Evolutionary conservation across 2,113 vertebrate species (phyloP), one percentile per base, ranked within the genome.

Genomic region (Nematolebias whitei): DNA sequence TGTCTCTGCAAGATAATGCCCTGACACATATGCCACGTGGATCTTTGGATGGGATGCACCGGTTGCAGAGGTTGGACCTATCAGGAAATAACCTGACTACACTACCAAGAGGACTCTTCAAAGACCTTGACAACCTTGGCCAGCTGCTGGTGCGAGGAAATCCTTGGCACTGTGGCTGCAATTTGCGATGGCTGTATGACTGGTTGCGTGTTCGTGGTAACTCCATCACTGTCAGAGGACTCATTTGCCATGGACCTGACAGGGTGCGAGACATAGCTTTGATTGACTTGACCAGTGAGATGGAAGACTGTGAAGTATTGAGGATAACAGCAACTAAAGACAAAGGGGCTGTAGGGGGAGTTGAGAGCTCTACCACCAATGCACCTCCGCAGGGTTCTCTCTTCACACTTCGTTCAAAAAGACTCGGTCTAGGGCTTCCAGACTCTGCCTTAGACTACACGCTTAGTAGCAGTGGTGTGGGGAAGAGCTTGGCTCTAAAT

Each of bases 101-200:
- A 0, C 79, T 99, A 72, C 97, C 96, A 0, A 76, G 93, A 0
- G 97, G 96, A 22, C 83, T 97, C 1, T 98, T 99, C 53, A 95
- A 95, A 1, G 96, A 95, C 24, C 67, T 99, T 74, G 95, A 95
- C 0, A 94, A 73, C 56, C 71, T 99, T 44, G 94, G 91, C 1
- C 95, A 97, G 80, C 87, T 99, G 32, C 91, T 96, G 26, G 89
- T 96, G 22, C 79, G 96, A 0, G 97, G 96, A 67, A 99, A 99
- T 85, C 96, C 96, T 6, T 99, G 97, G 97, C 94, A 95, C 75
- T 99, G 97, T n/a, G 94, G 95, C 22, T 99, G 97, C 1, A 95
- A 93, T 87, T 85, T 99, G 76, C 92, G 95, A 12, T 99, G 97
- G 97, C 87, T 98, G 23, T 82, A 95, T 49, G 96, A 96, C 83